Evolutionary conservation across 2,797 vertebrate genomes (phyloP).

Genomic region (Crocidura indochinensis): DNA sequence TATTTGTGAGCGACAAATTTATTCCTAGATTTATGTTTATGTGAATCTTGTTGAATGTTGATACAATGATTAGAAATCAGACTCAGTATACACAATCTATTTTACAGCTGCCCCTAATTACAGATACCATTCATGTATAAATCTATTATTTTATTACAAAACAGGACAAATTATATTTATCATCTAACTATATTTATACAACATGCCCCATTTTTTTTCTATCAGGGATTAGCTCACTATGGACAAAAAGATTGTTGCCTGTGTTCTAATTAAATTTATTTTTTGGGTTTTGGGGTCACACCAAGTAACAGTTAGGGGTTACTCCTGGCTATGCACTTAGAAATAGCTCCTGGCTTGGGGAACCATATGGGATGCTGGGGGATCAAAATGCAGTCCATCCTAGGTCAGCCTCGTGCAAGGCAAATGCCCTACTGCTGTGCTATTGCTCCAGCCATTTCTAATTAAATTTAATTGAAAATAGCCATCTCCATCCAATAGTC

Average conservation of each 20-base stretch:
- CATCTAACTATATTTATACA: not conserved
- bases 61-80: not conserved
- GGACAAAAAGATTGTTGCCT: not conserved
- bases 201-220: not conserved
- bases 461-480: slow-evolving; percentile 2
- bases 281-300: no score
- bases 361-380: no score
- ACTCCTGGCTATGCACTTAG: no score
- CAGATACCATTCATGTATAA: not conserved
- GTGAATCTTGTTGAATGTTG: not conserved
- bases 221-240: not conserved
- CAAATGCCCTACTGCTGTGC: no score
- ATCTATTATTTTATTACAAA: not conserved
- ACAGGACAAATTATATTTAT: not conserved
- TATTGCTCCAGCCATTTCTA: not conserved
- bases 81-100: not conserved
- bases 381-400: no score
- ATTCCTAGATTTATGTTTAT: not conserved
- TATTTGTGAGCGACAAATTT: not conserved
- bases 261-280: not conserved
- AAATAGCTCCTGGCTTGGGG: no score
- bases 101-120: not conserved
- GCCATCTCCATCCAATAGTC: not conserved
- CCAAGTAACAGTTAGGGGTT: no score
- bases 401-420: no score